Evolutionary conservation across 2,797 vertebrate genomes (phyloP).

Genomic region (Diglossa cyanea): DNA sequence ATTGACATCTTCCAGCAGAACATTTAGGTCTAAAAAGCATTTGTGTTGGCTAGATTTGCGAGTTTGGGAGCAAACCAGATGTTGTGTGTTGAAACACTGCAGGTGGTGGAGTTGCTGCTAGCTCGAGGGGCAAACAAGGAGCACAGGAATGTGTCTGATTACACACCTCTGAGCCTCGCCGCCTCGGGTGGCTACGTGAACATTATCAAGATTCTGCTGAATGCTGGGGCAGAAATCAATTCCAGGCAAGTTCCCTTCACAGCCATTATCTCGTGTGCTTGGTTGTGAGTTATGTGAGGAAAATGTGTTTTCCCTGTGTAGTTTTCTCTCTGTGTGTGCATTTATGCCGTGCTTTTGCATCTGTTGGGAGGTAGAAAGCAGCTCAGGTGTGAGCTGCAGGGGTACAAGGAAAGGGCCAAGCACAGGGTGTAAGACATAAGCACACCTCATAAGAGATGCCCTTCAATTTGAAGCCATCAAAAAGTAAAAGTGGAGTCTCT

Average conservation of each 20-base stretch:
- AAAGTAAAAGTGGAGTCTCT: accelerated
- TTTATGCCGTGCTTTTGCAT: not conserved
- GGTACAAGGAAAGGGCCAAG: not conserved
- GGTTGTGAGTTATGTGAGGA: not conserved
- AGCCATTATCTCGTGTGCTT: not conserved
- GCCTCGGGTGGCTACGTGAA: conserved; percentile 85
- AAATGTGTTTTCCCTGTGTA: not conserved
- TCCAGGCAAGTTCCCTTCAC: conserved; percentile 76
- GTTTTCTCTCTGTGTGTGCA: accelerated
- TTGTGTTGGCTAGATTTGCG: not conserved
- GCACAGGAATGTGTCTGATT: conserved; percentile 85
- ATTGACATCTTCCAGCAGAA: not conserved
- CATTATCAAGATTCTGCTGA: conserved; percentile 84
- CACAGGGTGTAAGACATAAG: accelerated
- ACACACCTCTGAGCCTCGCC: conserved; percentile 82
- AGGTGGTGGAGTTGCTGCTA: conserved; percentile 82
- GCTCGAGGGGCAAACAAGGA: conserved; percentile 84
- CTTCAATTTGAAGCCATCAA: not conserved
- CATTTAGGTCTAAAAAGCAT: not conserved
- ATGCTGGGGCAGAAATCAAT: conserved; percentile 84
- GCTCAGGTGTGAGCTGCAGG: not conserved
- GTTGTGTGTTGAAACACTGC: conserved; percentile 27
- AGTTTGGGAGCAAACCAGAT: not conserved
- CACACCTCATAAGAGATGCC: not conserved
- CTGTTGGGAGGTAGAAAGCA: not conserved